A percentile compares a stretch with the other conserved stretches of the same genome.
Evolutionary conservation across 1,140 invertebrate species (phyloP).

Genomic region (Danaus plexippus): DNA sequence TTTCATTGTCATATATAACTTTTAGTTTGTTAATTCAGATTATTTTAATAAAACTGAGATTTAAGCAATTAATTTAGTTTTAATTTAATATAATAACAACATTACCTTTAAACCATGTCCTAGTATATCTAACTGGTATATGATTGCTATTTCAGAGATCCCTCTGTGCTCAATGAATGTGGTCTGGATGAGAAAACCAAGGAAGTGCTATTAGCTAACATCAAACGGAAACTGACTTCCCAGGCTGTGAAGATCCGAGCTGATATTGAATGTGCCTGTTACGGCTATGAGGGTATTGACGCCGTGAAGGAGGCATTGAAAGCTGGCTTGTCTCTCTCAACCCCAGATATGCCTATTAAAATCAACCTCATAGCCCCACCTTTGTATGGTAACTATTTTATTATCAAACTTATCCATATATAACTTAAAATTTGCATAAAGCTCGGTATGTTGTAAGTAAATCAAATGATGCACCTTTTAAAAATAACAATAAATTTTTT

Average conservation of each 20-base stretch:
- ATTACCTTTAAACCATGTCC: no score
- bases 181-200: conserved; percentile 94
- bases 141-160: conserved; percentile 78
- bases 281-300: conserved; percentile 99
- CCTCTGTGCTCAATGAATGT: conserved; percentile 96
- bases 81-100: no score
- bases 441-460: no score
- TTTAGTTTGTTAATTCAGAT: no score
- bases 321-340: conserved; percentile 93
- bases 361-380: conserved; percentile 99
- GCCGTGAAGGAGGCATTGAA: conserved; percentile 96
- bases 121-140: no score
- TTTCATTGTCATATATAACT: no score
- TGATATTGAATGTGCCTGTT: conserved; percentile 98
- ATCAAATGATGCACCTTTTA: no score
- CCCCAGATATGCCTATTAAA: conserved; percentile 95
- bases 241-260: conserved; percentile 98
- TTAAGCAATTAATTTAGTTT: no score
- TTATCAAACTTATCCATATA: neutral
- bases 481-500: no score
- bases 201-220: conserved; percentile 93
- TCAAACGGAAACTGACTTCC: conserved; percentile 96
- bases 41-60: no score
- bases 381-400: conserved; percentile 81
- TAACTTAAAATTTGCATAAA: no score